Percentiles rank a stretch among this genome's conserved stretches.
These are phyloP conservation scores for Sminthurinus aureus DNA, from an alignment of 2,888 invertebrate species.

Conservation along the genomic window DNA sequence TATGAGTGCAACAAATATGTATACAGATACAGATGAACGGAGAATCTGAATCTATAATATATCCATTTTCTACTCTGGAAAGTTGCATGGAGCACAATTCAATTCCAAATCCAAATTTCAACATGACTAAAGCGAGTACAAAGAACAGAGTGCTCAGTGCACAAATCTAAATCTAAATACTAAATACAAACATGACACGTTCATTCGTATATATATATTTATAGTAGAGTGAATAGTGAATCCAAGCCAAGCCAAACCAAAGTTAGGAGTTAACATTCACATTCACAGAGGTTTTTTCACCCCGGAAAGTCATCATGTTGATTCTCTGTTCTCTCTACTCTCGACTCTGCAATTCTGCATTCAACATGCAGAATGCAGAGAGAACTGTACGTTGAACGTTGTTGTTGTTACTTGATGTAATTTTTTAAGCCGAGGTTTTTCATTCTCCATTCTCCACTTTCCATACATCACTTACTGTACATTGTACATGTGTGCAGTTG, in stretches of 20 bases:
- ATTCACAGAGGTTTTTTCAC: slow-evolving; percentile 36
- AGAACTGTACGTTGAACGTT: no score
- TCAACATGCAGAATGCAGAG: no score
- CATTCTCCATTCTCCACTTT: no score
- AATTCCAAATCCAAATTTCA: background rate
- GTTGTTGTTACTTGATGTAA: no score
- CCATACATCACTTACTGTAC: no score
- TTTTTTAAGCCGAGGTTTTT: no score
- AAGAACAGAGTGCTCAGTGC: background rate
- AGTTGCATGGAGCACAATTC: background rate
- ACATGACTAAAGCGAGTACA: background rate
- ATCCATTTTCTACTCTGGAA: background rate
- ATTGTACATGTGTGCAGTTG: no score
- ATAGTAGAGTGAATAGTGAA: background rate
- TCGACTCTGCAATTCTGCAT: no score
- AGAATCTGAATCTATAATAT: no score
- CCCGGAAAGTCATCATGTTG: slow-evolving; percentile 26
- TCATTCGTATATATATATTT: no score
- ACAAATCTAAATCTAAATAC: background rate
- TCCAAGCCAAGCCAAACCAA: background rate
- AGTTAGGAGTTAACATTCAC: slow-evolving; percentile 16
- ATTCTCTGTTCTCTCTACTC: no score
- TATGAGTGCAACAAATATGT: background rate
- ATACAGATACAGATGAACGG: background rate
- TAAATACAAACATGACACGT: background rate